phyloP scores from a whole-genome alignment of 2,113 vertebrate species.

The Saccopteryx leptura region DNA sequence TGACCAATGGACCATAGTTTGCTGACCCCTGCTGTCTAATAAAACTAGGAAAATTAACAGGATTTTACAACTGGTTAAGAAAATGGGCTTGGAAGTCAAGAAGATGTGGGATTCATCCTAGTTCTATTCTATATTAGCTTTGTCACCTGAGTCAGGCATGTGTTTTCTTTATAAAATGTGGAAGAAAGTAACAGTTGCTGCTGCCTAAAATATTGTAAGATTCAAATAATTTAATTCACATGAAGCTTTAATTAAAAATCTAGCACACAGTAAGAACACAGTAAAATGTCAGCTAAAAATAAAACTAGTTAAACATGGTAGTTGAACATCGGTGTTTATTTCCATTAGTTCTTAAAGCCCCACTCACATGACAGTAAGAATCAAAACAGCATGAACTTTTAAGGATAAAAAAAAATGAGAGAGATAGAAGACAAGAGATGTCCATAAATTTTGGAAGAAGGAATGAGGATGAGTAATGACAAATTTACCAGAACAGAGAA shows the following conservation, averaged over 20 bases:
- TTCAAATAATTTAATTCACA: constrained; percentile 8
- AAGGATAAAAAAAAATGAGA: constrained; percentile 47
- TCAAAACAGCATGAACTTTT: neutral
- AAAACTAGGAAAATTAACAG: constrained; percentile 40
- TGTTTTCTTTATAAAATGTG: constrained; percentile 52
- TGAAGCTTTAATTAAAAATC: constrained; percentile 35
- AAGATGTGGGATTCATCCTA: neutral
- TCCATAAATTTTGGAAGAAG: constrained; percentile 29
- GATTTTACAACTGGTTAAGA: constrained; percentile 25
- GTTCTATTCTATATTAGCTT: constrained; percentile 48
- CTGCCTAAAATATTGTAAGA: neutral
- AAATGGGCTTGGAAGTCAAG: neutral
- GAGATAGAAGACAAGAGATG: neutral
- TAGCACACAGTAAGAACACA: neutral
- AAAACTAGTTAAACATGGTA: constrained; percentile 31
- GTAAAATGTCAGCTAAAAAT: constrained; percentile 59
- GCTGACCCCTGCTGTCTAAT: neutral
- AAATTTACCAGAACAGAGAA: neutral
- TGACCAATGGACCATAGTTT: constrained; percentile 24
- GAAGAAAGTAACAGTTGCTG: neutral
- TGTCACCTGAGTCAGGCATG: constrained; percentile 41
- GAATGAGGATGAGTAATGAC: neutral
- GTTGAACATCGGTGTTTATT: neutral
- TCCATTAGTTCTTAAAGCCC: constrained; percentile 31
- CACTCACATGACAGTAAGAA: constrained; percentile 30